phyloP scores from a whole-genome alignment of 2,797 vertebrate species.

The Gallinago stenura region DNA sequence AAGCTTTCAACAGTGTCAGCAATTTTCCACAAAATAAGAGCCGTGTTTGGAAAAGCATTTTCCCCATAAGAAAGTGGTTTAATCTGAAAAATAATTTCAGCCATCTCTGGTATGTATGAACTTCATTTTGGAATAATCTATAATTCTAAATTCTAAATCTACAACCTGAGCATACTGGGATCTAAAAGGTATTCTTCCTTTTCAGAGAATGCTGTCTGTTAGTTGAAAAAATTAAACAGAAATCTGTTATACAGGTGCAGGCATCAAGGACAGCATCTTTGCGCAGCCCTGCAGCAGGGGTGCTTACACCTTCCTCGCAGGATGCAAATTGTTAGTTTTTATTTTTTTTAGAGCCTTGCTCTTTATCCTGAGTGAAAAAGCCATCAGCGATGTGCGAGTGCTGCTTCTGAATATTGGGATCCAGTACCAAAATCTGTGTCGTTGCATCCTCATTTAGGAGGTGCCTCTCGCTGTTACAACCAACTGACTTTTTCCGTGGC shows the following conservation, averaged over 20 bases:
- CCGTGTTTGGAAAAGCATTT: background rate
- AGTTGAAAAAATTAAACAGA: background rate
- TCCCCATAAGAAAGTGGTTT: background rate
- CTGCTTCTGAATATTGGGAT: background rate
- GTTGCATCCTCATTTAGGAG: background rate
- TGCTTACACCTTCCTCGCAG: background rate
- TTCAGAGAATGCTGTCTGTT: background rate
- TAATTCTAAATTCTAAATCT: background rate
- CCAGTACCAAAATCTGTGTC: background rate
- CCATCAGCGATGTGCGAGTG: background rate
- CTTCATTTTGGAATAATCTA: background rate
- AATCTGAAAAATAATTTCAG: background rate
- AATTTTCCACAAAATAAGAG: background rate
- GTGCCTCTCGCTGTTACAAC: background rate
- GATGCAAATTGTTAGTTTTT: background rate
- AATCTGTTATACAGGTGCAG: background rate
- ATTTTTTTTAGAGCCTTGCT: background rate
- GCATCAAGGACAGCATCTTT: background rate
- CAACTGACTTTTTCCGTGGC: conserved; percentile 14
- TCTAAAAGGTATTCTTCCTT: background rate
- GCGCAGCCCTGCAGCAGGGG: background rate
- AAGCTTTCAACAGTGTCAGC: background rate
- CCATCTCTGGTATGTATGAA: background rate
- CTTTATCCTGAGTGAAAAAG: background rate
- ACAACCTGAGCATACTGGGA: background rate